A percentile compares a stretch with the other conserved stretches of the same genome.
Evolutionary conservation across 1,140 invertebrate genomes (phyloP).

Genomic region (Archivesica marissinica): DNA sequence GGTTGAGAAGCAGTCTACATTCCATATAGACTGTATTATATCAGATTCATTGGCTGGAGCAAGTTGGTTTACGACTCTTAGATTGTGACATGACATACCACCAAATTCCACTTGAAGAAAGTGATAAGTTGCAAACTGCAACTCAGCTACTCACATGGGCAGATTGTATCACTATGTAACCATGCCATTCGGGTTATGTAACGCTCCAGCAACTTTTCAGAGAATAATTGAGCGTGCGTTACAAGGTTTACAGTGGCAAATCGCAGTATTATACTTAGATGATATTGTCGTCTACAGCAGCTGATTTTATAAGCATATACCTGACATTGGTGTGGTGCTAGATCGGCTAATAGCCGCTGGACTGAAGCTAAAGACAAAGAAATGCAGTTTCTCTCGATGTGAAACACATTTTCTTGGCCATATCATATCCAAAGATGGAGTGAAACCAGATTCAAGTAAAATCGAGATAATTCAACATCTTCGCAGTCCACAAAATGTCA

Average conservation of each 20-base stretch:
- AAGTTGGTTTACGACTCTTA: constrained; percentile 30
- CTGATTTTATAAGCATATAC: constrained; percentile 62
- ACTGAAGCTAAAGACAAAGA: constrained; percentile 43
- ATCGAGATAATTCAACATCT: background rate
- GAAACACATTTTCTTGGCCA: constrained; percentile 29
- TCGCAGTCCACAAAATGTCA: background rate
- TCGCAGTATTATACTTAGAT: constrained; percentile 68
- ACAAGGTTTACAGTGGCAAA: constrained; percentile 53
- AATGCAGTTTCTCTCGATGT: background rate
- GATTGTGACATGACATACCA: constrained; percentile 63
- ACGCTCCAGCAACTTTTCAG: constrained; percentile 75
- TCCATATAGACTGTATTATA: too few species aligned
- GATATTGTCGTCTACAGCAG: constrained; percentile 66
- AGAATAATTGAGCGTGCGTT: constrained; percentile 35
- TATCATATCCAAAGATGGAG: constrained; percentile 10
- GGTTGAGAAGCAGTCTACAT: too few species aligned
- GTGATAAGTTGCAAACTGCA: constrained; percentile 29
- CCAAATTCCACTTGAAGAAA: constrained; percentile 56
- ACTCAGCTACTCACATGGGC: constrained; percentile 63
- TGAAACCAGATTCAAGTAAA: background rate
- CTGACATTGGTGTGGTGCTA: constrained; percentile 71
- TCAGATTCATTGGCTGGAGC: constrained; percentile 4
- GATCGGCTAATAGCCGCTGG: background rate
- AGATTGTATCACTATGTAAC: constrained; percentile 69
- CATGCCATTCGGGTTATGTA: constrained; percentile 76